Conservation (phyloP, 1,140 invertebrate species). For the Diuraphis noxia region DNA sequence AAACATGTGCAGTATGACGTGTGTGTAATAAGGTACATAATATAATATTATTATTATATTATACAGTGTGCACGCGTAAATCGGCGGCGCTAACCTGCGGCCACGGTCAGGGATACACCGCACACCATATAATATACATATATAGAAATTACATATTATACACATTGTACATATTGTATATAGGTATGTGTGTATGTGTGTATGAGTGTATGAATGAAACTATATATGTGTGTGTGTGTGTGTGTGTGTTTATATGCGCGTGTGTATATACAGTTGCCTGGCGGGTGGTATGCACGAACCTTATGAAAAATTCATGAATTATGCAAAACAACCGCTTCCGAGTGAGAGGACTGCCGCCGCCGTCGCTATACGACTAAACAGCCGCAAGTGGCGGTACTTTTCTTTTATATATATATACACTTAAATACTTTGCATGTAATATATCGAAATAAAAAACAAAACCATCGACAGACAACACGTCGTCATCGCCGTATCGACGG, state of each 20-base stretch:
- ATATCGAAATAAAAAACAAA: background rate
- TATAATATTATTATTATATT: background rate
- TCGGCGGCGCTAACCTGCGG: constrained; percentile 22
- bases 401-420: background rate
- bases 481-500: constrained; percentile 5
- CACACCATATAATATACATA: background rate
- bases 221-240: too few species aligned
- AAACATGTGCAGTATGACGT: background rate
- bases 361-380: constrained; percentile 32
- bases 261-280: background rate
- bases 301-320: constrained; percentile 54
- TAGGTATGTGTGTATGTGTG: background rate
- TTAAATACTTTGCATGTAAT: constrained; percentile 14
- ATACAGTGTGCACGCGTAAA: background rate
- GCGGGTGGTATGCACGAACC: constrained; percentile 32
- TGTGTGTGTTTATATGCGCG: background rate
- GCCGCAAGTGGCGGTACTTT: constrained; percentile 45
- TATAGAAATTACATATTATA: background rate
- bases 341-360: constrained; percentile 15
- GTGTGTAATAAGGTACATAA: background rate
- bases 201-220: too few species aligned
- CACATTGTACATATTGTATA: background rate
- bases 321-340: constrained; percentile 52
- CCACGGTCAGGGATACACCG: constrained; percentile 13
- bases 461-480: constrained; percentile 26